phyloP scores from a whole-genome alignment of 2,797 vertebrate genomes.

The Sebastes hopkinsi region DNA sequence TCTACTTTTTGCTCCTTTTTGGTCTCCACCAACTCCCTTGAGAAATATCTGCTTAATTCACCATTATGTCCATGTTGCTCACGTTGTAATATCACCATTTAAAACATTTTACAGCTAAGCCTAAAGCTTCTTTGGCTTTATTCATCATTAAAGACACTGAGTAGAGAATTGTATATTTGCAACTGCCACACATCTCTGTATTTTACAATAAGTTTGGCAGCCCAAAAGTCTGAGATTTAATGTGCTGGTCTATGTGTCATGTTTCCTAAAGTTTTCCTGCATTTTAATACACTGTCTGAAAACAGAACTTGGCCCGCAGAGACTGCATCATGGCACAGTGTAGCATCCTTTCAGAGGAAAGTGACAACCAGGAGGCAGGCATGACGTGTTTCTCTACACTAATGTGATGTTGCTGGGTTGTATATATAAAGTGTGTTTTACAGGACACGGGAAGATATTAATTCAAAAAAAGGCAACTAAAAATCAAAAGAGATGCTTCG shows the following conservation, averaged over 20 bases:
- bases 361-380: conserved; percentile 60
- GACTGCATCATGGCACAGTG: conserved; percentile 47
- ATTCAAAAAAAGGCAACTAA: background rate
- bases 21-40: background rate
- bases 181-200: conserved; percentile 12
- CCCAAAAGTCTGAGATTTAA: conserved; percentile 35
- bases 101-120: background rate
- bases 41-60: background rate
- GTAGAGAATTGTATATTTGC: conserved; percentile 6
- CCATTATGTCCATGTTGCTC: background rate
- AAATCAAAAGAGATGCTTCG: conserved; percentile 7
- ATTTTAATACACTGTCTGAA: conserved; percentile 58
- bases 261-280: conserved; percentile 61
- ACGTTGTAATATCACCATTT: background rate
- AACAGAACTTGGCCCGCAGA: conserved; percentile 53
- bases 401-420: conserved; percentile 20
- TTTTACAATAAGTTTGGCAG: conserved; percentile 17
- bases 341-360: conserved; percentile 49
- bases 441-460: conserved; percentile 17
- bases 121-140: background rate
- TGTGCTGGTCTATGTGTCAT: conserved; percentile 52
- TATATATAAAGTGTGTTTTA: conserved; percentile 18
- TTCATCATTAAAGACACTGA: background rate
- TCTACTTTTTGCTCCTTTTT: background rate
- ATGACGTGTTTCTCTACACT: conserved; percentile 47